Percentiles rank a stretch among this genome's conserved stretches.
These are phyloP conservation scores for Sinohyriopsis cumingii DNA, from an alignment of 2,888 invertebrate genomes.

Conservation along the genomic window DNA sequence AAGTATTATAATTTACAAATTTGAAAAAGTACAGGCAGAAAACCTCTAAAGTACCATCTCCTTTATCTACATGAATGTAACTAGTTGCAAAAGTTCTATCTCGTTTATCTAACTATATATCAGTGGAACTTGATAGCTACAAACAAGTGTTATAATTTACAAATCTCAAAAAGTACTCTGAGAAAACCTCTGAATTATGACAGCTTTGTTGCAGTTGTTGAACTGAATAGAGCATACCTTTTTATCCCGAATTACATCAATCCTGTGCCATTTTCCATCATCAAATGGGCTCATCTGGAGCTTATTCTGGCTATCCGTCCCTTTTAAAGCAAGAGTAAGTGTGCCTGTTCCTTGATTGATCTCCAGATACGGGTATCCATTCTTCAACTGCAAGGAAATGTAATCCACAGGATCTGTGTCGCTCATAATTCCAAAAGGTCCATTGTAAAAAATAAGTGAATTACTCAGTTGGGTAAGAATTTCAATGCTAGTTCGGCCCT, in stretches of 20 bases:
- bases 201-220: no score
- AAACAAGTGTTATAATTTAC: conserved; percentile 1
- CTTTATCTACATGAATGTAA: no score
- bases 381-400: conserved; percentile 91
- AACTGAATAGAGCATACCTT: conserved; percentile 46
- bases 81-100: no score
- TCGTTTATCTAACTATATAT: not conserved
- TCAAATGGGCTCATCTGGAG: conserved; percentile 76
- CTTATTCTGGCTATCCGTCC: conserved; percentile 30
- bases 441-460: conserved; percentile 94
- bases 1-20: no score
- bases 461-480: conserved; percentile 91
- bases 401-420: conserved; percentile 79
- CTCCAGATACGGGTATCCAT: conserved; percentile 90
- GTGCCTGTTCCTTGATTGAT: conserved; percentile 93
- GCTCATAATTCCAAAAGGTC: conserved; percentile 77
- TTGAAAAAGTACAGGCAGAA: no score
- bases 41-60: no score
- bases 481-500: conserved; percentile 94
- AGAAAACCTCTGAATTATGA: no score
- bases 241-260: conserved; percentile 83
- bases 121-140: conserved; percentile 11
- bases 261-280: conserved; percentile 97
- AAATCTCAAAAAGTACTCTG: no score
- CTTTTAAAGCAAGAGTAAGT: conserved; percentile 85